Conservation (phyloP, 2,888 invertebrate species). For the Zootermopsis nevadensis region DNA sequence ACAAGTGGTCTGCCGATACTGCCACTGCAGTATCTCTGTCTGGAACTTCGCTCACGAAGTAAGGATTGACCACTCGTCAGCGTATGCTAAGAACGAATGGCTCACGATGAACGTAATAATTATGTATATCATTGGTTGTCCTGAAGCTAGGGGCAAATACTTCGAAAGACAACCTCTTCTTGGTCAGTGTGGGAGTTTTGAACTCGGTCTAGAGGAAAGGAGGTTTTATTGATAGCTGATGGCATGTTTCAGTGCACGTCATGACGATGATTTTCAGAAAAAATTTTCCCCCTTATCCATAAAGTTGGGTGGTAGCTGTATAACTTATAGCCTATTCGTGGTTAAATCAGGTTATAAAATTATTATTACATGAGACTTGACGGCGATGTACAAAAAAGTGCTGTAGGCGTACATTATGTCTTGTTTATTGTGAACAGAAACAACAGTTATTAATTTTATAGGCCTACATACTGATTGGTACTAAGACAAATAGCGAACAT, state of each 20-base stretch:
- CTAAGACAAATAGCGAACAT: neutral
- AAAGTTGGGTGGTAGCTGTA: neutral
- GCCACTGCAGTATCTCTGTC: neutral
- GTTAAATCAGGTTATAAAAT: neutral
- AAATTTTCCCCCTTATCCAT: neutral
- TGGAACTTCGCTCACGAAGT: neutral
- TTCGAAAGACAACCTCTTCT: neutral
- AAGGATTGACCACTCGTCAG: neutral
- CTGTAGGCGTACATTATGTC: neutral
- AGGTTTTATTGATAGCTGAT: neutral
- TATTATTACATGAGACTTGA: constrained; percentile 5
- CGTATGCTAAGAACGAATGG: neutral
- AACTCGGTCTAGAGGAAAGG: neutral
- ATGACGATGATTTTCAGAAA: neutral
- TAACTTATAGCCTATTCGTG: neutral
- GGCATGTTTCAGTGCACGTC: constrained; percentile 7
- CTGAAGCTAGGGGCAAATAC: neutral
- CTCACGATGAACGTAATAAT: neutral
- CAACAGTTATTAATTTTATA: neutral
- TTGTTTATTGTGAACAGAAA: neutral
- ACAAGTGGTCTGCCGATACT: neutral
- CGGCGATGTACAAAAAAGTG: neutral
- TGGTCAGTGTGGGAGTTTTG: neutral
- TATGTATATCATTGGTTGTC: neutral
- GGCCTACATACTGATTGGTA: neutral